Base-by-base conservation (phyloP, 2,113 vertebrate genomes). In the Puffinus mauretanicus region DNA sequence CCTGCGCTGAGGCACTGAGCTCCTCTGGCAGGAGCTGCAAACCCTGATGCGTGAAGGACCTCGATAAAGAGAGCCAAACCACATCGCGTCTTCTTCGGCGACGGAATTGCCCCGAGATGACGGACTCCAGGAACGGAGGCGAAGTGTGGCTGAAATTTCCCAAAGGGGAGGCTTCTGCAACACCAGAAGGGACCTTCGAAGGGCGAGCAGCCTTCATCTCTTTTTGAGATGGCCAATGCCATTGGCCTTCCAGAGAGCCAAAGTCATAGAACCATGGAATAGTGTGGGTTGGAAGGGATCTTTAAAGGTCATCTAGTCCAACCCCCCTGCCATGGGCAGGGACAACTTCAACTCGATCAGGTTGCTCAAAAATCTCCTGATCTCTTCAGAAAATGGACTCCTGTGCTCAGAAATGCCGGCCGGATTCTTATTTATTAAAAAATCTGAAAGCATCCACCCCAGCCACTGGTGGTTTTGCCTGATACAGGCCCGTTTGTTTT, bases 401-500 rank as follows among this genome's bases (percentile, higher is more conserved):
- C 67, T 25, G 18, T 1, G 0, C 47, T 66, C 47, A 36, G 40
- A 76, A 90, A 76, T 4, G 8, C 54, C 19, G 9, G 22, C 52
- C 6, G 17, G 75, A 40, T 27, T 86, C 14, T 10, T 27, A 11
- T 42, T 94, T 69, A 65, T 58, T 58, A 26, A 55, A 44, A 49
- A 51, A 72, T 22, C 90, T 73, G 61, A 85, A 44, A 54, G n/a
- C 85, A 89, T 16, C 78, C 90, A 62, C 61, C 88, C 62, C 62
- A 54, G 49, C 3, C 81, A 52, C 87, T 1, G 8, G 36, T 87
- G 58, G 55, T 9, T 75, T 61, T 65, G 44, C 72, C 57, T 72
- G 94, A 93, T 89, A 97, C 0, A 24, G 8, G 54, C 13, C 36
- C 88, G 85, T 95, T 91, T 96, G 90, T 81, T 94, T 96, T 71